These are phyloP conservation scores for Struthidea cinerea DNA, from an alignment of 2,113 vertebrate genomes.

Conservation along the genomic window DNA sequence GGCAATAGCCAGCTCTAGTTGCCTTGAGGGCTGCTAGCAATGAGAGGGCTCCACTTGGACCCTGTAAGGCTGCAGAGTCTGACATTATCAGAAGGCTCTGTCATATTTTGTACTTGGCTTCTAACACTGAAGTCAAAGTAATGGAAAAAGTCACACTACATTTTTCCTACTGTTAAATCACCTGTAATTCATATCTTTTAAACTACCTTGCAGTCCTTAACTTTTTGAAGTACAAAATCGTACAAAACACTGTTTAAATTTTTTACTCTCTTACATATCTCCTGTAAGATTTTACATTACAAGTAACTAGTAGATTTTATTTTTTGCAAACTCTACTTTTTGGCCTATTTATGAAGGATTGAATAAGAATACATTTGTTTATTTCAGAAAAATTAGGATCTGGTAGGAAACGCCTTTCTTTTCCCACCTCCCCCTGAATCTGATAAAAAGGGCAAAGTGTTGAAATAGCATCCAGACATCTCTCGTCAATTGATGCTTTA, in stretches of 20 bases:
- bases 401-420: neutral
- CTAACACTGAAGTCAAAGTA: neutral
- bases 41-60: neutral
- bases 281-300: neutral
- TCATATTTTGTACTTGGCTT: neutral
- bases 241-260: neutral
- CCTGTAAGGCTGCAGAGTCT: neutral
- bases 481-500: slow-evolving; percentile 28
- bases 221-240: neutral
- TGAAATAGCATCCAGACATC: slow-evolving; percentile 22
- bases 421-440: neutral
- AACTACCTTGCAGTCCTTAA: neutral
- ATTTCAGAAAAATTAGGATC: neutral
- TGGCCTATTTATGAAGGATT: neutral
- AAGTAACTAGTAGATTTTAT: neutral
- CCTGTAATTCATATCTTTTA: neutral
- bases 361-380: neutral
- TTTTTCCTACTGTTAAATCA: neutral
- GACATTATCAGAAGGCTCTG: neutral
- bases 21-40: neutral
- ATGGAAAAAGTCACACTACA: neutral
- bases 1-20: neutral
- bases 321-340: neutral
- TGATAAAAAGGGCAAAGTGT: neutral
- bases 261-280: neutral